Evolutionary conservation across 2,888 invertebrate genomes (phyloP), one percentile per base, ranked within the genome.

Genomic region (Polietes domitor): DNA sequence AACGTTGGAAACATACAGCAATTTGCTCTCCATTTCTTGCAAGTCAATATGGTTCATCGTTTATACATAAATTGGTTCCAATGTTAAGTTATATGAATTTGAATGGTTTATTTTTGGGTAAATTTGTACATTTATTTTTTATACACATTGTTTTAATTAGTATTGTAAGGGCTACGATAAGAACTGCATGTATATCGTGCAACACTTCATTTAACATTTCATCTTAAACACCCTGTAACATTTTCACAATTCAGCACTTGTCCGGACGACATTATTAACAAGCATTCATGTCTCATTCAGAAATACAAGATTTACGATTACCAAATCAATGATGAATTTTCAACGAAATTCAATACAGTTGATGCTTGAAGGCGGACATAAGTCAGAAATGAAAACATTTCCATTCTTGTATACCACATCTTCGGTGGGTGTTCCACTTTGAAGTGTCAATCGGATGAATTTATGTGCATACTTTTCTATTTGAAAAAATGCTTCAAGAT

Each of bases 381-480:
- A 65, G 9, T 37, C 32, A 7, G 24, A 15, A 63, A 37, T 10
- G 15, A 17, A 65, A 1, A 41, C 5, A 9, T 10, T 21, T 47
- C 47, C n/a, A 37, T 1, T 43, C 12, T 26, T 53, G 3, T 43
- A 6, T 47, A 50, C 15, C 47, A 26, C 12, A 26, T 47, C 4
- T 28, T 72, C 71, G 32, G 68, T 81, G 78, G 84, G 81, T 81
- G 81, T 84, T 84, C 53, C 19, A 7, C 73, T 81, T 79, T 81
- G 73, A 84, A 63, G 77, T 84, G 81, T 73, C 84, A 84, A 76
- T 79, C 19, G 24, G 63, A 53, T 76, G 32, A 70, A 84, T 84
- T 84, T 84, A 84, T 84, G 77, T 53, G 17, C 15, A 61, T 71
- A 32, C 7, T 55, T 50, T 41, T 19, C 47, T 61, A 55, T 17